Conservation (phyloP, 2,888 invertebrate species). For the Cataglyphis albicans region DNA sequence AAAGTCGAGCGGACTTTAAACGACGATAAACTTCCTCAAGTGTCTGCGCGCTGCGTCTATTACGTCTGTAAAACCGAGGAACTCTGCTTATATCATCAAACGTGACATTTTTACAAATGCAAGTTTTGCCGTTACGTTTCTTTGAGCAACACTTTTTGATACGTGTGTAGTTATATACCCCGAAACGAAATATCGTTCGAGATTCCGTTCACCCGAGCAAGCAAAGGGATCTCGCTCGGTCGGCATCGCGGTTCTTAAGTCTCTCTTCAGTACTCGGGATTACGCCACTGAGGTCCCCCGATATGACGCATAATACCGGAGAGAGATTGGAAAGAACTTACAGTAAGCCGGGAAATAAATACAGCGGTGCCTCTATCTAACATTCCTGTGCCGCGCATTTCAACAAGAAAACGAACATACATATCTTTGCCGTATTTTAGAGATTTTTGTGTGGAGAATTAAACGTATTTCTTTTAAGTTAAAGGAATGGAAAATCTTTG, state of each 20-base stretch:
- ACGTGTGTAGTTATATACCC: slow-evolving; percentile 11
- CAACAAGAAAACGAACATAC: slow-evolving; percentile 25
- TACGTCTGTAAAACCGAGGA: slow-evolving; percentile 1
- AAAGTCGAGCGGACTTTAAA: slow-evolving; percentile 30
- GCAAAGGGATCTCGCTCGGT: slow-evolving; percentile 56
- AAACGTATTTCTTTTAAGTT: slow-evolving; percentile 16
- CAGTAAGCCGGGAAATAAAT: slow-evolving; percentile 22
- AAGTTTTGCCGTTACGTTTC: slow-evolving; percentile 27
- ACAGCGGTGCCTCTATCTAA: not conserved
- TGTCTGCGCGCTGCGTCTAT: slow-evolving; percentile 19
- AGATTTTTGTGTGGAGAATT: slow-evolving; percentile 25
- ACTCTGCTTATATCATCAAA: slow-evolving; percentile 43
- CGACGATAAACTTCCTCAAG: slow-evolving; percentile 39
- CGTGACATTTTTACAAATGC: slow-evolving; percentile 51
- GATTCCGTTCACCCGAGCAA: slow-evolving; percentile 37
- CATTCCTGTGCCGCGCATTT: slow-evolving; percentile 11
- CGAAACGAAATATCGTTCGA: slow-evolving; percentile 50
- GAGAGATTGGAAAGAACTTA: slow-evolving; percentile 32
- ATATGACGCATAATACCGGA: slow-evolving; percentile 21
- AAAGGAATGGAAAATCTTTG: not conserved
- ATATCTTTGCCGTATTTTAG: slow-evolving; percentile 15
- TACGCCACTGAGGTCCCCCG: slow-evolving; percentile 19
- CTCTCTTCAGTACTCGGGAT: slow-evolving; percentile 19
- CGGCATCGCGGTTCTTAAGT: slow-evolving; percentile 42
- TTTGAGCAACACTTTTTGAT: slow-evolving; percentile 39